A percentile compares a stretch with the other conserved stretches of the same genome.
phyloP scores from a whole-genome alignment of 2,888 invertebrate species.

The Omphaloscelis lunosa region DNA sequence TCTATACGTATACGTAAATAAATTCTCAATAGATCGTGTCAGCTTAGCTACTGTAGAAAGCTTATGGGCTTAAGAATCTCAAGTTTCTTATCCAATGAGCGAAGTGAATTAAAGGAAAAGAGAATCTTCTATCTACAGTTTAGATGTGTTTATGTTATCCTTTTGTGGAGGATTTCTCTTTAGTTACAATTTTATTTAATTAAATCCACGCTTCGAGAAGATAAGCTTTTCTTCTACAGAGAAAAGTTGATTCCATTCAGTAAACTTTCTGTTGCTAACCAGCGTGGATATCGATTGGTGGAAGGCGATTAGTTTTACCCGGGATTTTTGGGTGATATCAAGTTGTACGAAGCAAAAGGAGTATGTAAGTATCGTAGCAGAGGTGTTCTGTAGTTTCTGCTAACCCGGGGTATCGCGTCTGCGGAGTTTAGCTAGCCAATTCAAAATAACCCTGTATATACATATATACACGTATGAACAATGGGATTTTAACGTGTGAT shows the following conservation, averaged over 20 bases:
- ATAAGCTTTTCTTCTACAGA: neutral
- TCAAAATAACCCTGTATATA: neutral
- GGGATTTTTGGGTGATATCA: neutral
- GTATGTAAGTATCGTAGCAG: neutral
- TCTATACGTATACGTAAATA: conserved; percentile 14
- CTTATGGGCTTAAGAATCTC: conserved; percentile 34
- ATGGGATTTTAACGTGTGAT: neutral
- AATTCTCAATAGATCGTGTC: conserved; percentile 22
- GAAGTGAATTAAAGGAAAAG: conserved; percentile 31
- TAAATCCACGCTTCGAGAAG: neutral
- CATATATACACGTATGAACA: neutral
- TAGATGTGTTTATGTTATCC: conserved; percentile 22
- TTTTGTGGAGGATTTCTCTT: conserved; percentile 12
- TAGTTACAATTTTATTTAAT: conserved; percentile 18
- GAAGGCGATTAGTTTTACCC: neutral
- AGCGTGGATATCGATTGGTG: neutral
- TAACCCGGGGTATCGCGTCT: too few species aligned
- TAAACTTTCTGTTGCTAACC: neutral
- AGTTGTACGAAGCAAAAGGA: neutral
- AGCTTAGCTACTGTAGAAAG: conserved; percentile 5
- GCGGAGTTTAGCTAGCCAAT: too few species aligned
- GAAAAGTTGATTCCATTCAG: neutral
- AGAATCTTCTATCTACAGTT: conserved; percentile 16
- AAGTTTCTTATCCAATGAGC: conserved; percentile 41
- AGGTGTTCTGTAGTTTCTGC: neutral